Conservation (phyloP, 64 coral and sea anemone species). For the Montipora efflorescens region DNA sequence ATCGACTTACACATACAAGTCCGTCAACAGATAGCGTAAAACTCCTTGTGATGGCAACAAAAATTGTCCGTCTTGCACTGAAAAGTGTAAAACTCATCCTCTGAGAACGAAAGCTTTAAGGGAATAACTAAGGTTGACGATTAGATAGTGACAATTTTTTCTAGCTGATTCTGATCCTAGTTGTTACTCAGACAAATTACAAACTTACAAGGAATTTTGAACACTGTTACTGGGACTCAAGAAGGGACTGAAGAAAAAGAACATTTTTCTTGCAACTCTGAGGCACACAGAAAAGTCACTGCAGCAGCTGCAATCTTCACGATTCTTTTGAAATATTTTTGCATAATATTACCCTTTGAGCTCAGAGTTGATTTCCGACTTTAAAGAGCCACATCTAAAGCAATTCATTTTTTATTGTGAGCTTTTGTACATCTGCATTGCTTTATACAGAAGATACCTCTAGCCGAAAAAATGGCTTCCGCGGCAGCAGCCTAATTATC, state of each 20-base stretch:
- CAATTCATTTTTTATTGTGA: background rate
- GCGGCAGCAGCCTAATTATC: background rate
- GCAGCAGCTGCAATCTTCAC: constrained; percentile 74
- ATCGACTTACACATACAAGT: background rate
- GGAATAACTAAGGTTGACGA: background rate
- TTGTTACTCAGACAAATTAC: background rate
- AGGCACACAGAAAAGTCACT: background rate
- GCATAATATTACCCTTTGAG: constrained; percentile 98
- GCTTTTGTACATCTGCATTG: too few relatives aligned
- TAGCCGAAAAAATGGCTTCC: too few relatives aligned
- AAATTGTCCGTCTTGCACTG: too few relatives aligned
- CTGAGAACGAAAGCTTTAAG: background rate
- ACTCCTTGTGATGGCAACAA: background rate
- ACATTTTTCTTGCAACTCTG: background rate
- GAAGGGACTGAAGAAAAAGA: background rate
- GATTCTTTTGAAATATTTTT: constrained; percentile 87
- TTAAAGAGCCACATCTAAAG: background rate
- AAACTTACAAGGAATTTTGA: background rate
- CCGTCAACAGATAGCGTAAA: background rate
- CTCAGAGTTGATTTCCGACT: constrained; percentile 37
- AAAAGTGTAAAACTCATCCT: background rate
- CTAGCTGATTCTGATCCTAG: background rate
- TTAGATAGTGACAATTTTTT: background rate
- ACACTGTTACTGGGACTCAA: background rate
- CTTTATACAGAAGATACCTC: too few relatives aligned